Conservation (phyloP, 2,113 vertebrate genomes). For the Hyla sarda region DNA sequence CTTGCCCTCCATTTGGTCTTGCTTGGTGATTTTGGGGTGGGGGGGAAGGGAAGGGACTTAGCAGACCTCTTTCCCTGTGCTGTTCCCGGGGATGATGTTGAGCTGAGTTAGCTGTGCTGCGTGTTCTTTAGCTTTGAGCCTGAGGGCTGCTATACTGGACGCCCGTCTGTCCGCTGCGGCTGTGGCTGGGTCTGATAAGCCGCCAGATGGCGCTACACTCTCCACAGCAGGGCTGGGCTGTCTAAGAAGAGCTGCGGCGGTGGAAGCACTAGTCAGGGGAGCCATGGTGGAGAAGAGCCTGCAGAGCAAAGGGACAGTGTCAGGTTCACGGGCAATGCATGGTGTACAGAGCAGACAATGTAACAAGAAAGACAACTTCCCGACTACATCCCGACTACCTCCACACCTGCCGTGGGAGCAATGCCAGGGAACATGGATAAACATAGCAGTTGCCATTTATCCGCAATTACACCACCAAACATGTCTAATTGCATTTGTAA, state of each 20-base stretch:
- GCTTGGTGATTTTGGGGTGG: slow-evolving; percentile 75
- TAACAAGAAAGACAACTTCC: too few species aligned
- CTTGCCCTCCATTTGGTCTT: slow-evolving; percentile 88
- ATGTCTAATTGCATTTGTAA: not conserved
- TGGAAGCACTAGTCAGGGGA: slow-evolving; percentile 91
- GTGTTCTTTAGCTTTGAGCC: slow-evolving; percentile 97
- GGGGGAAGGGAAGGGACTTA: slow-evolving; percentile 79
- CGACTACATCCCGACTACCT: too few species aligned
- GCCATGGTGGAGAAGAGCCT: slow-evolving; percentile 96
- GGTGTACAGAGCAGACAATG: too few species aligned
- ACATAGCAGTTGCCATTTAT: not conserved
- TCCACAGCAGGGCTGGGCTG: slow-evolving; percentile 86
- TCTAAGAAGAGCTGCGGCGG: slow-evolving; percentile 88
- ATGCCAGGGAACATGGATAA: not conserved
- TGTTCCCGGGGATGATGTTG: slow-evolving; percentile 91
- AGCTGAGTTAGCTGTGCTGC: slow-evolving; percentile 97
- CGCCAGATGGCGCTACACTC: slow-evolving; percentile 75
- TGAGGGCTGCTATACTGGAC: slow-evolving; percentile 92
- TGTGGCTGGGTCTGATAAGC: slow-evolving; percentile 80
- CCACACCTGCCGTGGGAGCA: not conserved
- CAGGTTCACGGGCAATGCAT: too few species aligned
- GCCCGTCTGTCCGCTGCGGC: slow-evolving; percentile 89
- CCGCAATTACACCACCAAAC: not conserved
- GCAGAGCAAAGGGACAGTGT: slow-evolving; percentile 63
- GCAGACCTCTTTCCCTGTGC: slow-evolving; percentile 97